Base-by-base conservation (phyloP, 2,888 invertebrate genomes). In the Allolobophora icterica region DNA sequence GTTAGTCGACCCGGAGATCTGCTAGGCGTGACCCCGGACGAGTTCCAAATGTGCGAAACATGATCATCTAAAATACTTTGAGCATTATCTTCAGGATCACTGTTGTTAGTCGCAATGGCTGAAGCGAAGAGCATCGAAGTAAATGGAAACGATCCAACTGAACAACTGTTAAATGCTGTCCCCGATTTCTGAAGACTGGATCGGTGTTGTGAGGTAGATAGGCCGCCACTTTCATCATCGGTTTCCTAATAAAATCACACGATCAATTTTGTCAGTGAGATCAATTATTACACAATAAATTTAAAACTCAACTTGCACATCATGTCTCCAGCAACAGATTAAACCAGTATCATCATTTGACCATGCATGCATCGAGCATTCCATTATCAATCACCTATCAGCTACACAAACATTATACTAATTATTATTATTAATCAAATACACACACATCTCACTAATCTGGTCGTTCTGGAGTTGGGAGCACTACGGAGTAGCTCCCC, bases 41-140 rank as follows among this genome's bases (percentile, higher is more conserved):
- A 96, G 95, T 98, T 97, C 97, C 98, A 98, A 92, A 98, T 97
- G 92, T 98, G 96, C 52, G 97, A 97, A 92, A 98, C 97, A 96
- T 98, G 98, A 95, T 98, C 97, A 96, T 98, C 98, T 91, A 96
- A 93, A 91, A 96, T 96, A 92, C 95, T 94, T 93, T 96, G 95
- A 38, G 95, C 94, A 91, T 94, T 94, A 90, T 94, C 97, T 97
- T 91, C 91, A 33, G n/a, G 42, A 52, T 92, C 92, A 17, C 87
- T 87, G 87, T 24, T 87, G 21, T 34, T 87, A 5, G 21, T 87
- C 17, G 87, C 87, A 8, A 71, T 71, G 71, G 71, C 71, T 71
- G 87, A 35, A 35, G 87, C 87, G 19, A 87, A 87, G n/a, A 87
- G 87, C 87, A 87, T 87, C 34, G 87, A 87, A 87, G 87, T 87